Evolutionary conservation across 2,113 vertebrate species (phyloP).

Genomic region (Maccullochella peelii): DNA sequence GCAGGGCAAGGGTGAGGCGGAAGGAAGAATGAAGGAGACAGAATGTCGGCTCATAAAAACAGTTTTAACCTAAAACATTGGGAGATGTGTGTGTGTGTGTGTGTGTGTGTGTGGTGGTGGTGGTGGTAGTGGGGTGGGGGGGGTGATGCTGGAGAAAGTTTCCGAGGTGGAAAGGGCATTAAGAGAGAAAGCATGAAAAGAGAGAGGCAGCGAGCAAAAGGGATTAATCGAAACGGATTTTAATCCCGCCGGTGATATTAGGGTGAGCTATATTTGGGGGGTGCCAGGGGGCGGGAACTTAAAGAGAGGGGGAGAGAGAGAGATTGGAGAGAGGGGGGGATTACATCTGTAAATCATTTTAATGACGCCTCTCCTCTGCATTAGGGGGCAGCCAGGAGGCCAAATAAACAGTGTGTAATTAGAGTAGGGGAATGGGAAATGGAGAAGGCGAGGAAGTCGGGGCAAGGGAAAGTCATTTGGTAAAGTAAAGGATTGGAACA

Average conservation of each 20-base stretch:
- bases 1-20: conserved; percentile 12
- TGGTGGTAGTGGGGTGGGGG: neutral
- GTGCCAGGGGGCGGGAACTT: conserved; percentile 38
- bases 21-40: conserved; percentile 3
- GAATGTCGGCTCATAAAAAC: conserved; percentile 34
- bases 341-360: conserved; percentile 81
- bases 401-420: conserved; percentile 82
- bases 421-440: conserved; percentile 73
- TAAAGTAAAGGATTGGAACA: conserved; percentile 74
- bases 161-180: conserved; percentile 59
- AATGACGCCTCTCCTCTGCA: conserved; percentile 79
- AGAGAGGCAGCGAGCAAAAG: conserved; percentile 49
- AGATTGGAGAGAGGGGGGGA: conserved; percentile 27
- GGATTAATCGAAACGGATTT: conserved; percentile 70
- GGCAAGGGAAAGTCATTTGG: conserved; percentile 75
- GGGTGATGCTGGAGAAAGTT: conserved; percentile 38
- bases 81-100: neutral
- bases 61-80: conserved; percentile 36
- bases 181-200: conserved; percentile 45
- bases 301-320: neutral
- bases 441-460: conserved; percentile 57
- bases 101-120: neutral
- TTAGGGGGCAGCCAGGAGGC: conserved; percentile 75
- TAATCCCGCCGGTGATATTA: conserved; percentile 73
- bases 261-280: conserved; percentile 67